Evolutionary conservation across 2,113 vertebrate species (phyloP).

Genomic region (Gallinago media): DNA sequence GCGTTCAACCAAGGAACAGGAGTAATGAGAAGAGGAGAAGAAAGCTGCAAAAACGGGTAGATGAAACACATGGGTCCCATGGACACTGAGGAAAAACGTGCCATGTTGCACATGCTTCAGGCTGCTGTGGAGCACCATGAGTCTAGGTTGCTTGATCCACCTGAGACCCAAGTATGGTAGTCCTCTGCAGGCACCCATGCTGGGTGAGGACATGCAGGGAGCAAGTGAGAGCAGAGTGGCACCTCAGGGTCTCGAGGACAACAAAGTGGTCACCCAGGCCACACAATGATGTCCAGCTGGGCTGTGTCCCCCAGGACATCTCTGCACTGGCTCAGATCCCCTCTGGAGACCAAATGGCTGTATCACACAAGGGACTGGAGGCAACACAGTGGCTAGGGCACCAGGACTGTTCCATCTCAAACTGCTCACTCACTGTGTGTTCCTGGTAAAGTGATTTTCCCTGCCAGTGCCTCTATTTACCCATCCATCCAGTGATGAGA

Average conservation of each 20-base stretch:
- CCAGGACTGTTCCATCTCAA: not conserved
- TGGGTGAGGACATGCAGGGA: rapidly evolving
- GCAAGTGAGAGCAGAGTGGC: not conserved
- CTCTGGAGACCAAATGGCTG: rapidly evolving
- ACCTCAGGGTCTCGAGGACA: not conserved
- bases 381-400: rapidly evolving
- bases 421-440: not conserved
- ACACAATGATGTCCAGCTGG: not conserved
- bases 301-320: not conserved
- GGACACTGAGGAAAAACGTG: not conserved
- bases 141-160: not conserved
- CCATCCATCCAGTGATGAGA: not conserved
- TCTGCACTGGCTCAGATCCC: not conserved
- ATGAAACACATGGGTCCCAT: not conserved
- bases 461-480: not conserved
- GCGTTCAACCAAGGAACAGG: rapidly evolving
- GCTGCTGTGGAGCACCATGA: not conserved
- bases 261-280: not conserved
- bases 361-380: rapidly evolving
- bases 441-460: not conserved
- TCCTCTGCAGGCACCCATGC: not conserved
- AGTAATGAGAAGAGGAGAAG: not conserved
- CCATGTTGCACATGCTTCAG: not conserved
- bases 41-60: not conserved
- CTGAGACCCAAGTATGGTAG: not conserved